phyloP scores from a whole-genome alignment of 1,140 invertebrate species.

The Aporrectodea caliginosa region DNA sequence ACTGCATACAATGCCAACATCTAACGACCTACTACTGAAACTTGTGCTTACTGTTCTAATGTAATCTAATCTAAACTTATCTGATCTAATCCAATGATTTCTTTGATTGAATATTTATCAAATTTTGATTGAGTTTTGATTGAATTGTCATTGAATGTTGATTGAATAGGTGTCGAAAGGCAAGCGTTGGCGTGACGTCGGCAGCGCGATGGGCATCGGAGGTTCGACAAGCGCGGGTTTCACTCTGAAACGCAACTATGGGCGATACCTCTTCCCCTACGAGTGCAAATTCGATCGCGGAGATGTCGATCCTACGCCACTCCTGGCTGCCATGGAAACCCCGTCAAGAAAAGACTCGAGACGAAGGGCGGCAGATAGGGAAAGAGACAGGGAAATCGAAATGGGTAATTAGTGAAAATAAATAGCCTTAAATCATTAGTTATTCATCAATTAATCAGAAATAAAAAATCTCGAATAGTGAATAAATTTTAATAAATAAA shows the following conservation, averaged over 20 bases:
- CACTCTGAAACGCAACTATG: conserved; percentile 17
- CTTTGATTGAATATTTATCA: no score
- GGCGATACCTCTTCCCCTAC: conserved; percentile 16
- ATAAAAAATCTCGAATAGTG: not conserved
- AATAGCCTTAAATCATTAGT: not conserved
- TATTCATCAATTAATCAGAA: not conserved
- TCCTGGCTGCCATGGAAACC: conserved; percentile 9
- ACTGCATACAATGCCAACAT: no score
- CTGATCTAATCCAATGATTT: no score
- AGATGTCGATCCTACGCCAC: conserved; percentile 17
- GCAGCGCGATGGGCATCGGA: conserved; percentile 4
- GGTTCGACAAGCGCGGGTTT: conserved; percentile 22
- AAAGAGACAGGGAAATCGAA: not conserved
- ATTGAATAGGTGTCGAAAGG: conserved; percentile 11
- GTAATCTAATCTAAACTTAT: no score
- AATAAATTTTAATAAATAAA: not conserved
- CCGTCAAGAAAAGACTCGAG: conserved; percentile 6
- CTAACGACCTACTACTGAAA: no score
- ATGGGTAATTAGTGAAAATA: no score
- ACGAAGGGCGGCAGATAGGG: conserved; percentile 2
- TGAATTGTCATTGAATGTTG: no score
- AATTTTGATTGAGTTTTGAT: no score
- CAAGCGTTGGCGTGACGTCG: conserved; percentile 19
- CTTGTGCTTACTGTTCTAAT: no score
- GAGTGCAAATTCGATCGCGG: conserved; percentile 21